Conservation (phyloP, 2,113 vertebrate species). For the Antechinus flavipes region DNA sequence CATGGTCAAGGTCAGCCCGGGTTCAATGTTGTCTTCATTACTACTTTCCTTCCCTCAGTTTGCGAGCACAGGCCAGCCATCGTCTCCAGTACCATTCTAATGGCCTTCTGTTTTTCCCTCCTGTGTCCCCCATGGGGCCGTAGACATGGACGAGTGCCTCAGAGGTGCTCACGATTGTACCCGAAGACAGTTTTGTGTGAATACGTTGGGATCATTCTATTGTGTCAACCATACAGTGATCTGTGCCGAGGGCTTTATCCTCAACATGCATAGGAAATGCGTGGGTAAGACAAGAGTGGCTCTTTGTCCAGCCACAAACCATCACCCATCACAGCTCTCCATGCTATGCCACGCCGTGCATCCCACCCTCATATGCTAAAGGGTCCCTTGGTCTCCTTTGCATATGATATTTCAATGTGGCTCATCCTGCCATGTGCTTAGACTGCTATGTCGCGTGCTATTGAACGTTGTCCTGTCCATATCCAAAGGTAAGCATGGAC, state of each 20-base stretch:
- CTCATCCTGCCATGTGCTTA: slow-evolving; percentile 55
- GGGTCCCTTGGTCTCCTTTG: slow-evolving; percentile 70
- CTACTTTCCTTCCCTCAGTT: not conserved
- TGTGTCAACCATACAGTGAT: slow-evolving; percentile 85
- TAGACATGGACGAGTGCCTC: slow-evolving; percentile 85
- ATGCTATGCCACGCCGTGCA: slow-evolving; percentile 53
- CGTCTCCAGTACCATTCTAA: slow-evolving; percentile 61
- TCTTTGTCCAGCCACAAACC: slow-evolving; percentile 29
- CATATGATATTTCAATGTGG: slow-evolving; percentile 67
- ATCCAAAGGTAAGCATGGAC: not conserved
- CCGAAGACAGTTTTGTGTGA: slow-evolving; percentile 84
- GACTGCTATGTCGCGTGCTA: not conserved
- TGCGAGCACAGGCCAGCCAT: not conserved
- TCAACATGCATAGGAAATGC: slow-evolving; percentile 81
- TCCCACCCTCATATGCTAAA: slow-evolving; percentile 66
- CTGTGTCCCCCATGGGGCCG: slow-evolving; percentile 63
- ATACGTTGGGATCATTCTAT: slow-evolving; percentile 86
- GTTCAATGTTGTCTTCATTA: not conserved
- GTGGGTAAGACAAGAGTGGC: slow-evolving; percentile 84
- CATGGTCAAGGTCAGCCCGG: not conserved
- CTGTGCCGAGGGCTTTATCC: slow-evolving; percentile 86
- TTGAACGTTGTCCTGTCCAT: not conserved
- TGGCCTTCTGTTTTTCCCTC: slow-evolving; percentile 80
- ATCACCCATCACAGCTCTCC: slow-evolving; percentile 58
- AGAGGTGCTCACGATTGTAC: slow-evolving; percentile 83